These are phyloP conservation scores for Entelurus aequoreus DNA, from an alignment of 2,113 vertebrate species.

Conservation along the genomic window DNA sequence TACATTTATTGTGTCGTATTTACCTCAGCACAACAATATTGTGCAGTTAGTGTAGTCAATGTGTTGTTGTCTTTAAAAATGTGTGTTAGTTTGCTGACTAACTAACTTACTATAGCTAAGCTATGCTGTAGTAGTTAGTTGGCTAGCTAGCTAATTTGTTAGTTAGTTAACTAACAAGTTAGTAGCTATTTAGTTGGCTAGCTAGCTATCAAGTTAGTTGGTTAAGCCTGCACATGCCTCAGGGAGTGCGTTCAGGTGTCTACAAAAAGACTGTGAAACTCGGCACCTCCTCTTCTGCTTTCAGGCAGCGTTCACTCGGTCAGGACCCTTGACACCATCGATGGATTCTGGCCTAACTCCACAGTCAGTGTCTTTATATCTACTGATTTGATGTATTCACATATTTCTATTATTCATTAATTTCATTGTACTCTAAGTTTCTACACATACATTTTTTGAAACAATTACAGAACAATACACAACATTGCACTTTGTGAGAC, in stretches of 20 bases:
- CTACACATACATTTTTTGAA: too few relatives aligned
- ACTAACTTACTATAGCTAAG: too few relatives aligned
- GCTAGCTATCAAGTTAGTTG: too few relatives aligned
- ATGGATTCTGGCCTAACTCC: conserved; percentile 20
- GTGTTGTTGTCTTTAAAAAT: too few relatives aligned
- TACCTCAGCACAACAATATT: not conserved
- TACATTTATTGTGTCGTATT: not conserved
- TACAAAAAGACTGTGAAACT: conserved; percentile 9
- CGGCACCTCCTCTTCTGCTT: conserved; percentile 27
- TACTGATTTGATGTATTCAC: not conserved
- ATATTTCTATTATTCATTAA: not conserved
- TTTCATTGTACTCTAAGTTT: not conserved
- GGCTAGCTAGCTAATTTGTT: too few relatives aligned
- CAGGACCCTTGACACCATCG: conserved; percentile 15
- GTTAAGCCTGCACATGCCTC: not conserved
- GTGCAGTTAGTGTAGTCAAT: too few relatives aligned
- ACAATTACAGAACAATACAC: too few relatives aligned
- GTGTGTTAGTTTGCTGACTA: too few relatives aligned
- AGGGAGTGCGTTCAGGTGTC: conserved; percentile 5
- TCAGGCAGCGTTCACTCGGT: conserved; percentile 42
- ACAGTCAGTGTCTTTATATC: conserved; percentile 26
- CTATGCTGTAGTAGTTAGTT: too few relatives aligned
- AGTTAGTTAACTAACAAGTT: too few relatives aligned
- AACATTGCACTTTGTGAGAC: too few relatives aligned
- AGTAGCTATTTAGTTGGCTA: too few relatives aligned